Base-by-base conservation (phyloP, 2,113 vertebrate species). In the Cyanistes caeruleus region DNA sequence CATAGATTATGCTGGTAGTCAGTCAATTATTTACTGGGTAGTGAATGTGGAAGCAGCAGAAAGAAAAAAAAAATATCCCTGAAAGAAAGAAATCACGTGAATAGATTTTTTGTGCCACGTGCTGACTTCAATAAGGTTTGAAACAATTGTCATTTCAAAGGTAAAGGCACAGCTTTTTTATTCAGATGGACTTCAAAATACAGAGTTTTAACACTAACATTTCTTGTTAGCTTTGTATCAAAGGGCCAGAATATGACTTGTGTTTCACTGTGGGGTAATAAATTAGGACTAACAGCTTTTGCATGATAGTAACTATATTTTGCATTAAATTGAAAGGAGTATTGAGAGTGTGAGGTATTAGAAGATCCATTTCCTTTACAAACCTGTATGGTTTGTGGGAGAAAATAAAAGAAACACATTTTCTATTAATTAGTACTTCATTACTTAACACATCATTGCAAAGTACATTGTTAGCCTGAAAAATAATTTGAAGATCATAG, bases 41-140 rank as follows among this genome's bases (percentile, higher is more conserved):
- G 76, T 62, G 95, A 95, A 96, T 64, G 17, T 5, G 64, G 68
- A 94, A 89, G 63, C 31, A 96, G 78, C 83, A 95, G 84, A 84
- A 93, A 91, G 90, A 43, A 43, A 94, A 97, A 93, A 75, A 97
- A 90, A 97, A 64, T 60, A 53, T 37, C 20, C 31, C 55, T 62
- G 62, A 85, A 80, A 87, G 60, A 84, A 91, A 68, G 87, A 64
- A 56, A 67, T 60, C 17, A 63, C 4, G 15, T 74, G 11, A 25
- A 56, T 20, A 73, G 75, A 63, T 92, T 19, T 84, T 81, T 43
- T 65, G 49, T 74, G 31, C 31, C 39, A 58, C 7, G 1, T 85
- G 49, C 44, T 74, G 84, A 35, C 78, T 86, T 67, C 35, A 62
- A 25, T 52, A 53, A 49, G 14, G 33, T 43, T 67, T 65, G 52